These are phyloP conservation scores for Heliocidaris tuberculata DNA, from an alignment of 35 echinoderm and acorn worm genomes.

Conservation along the genomic window DNA sequence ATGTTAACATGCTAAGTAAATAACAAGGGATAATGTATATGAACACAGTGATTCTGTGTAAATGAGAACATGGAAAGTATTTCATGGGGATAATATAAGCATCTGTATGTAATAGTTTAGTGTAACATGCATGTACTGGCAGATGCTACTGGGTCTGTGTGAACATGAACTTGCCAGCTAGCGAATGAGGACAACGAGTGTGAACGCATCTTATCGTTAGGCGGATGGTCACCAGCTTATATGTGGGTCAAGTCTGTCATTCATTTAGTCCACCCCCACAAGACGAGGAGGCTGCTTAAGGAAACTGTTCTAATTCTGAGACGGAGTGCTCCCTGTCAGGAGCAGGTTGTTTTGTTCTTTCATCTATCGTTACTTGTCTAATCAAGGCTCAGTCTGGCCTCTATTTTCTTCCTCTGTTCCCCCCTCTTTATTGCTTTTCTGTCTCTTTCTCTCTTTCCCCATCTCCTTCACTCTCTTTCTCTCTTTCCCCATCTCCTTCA, in stretches of 20 bases:
- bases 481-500: too few relatives aligned
- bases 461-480: too few relatives aligned
- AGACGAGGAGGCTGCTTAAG: not conserved
- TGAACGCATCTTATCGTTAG: not conserved
- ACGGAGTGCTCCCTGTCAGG: not conserved
- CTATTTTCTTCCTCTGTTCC: not conserved
- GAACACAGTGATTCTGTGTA: too few relatives aligned
- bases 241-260: conserved; percentile 2
- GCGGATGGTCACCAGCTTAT: not conserved
- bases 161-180: not conserved
- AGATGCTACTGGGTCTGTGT: too few relatives aligned
- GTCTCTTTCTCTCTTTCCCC: not conserved
- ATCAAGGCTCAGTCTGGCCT: not conserved
- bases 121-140: too few relatives aligned
- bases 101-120: too few relatives aligned
- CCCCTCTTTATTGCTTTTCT: not conserved
- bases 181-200: not conserved
- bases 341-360: not conserved
- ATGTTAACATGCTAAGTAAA: too few relatives aligned
- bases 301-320: not conserved
- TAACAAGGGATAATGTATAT: too few relatives aligned
- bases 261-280: not conserved
- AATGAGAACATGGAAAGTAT: too few relatives aligned
- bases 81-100: too few relatives aligned
- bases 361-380: not conserved